Evolutionary conservation across 2,888 invertebrate genomes (phyloP).

Genomic region (Cataglyphis albicans): DNA sequence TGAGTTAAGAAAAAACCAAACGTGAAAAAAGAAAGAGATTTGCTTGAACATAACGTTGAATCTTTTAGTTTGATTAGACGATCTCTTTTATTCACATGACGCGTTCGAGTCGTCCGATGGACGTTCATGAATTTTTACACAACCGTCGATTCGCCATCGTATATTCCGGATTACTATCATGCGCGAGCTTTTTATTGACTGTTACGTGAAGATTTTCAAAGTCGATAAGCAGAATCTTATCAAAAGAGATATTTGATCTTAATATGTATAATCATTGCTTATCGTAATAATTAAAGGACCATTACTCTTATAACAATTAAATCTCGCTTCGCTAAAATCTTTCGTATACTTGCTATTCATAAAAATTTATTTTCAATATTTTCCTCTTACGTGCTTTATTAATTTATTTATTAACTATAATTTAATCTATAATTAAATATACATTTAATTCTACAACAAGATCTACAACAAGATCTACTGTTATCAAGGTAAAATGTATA

Average conservation of each 20-base stretch:
- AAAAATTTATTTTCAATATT: too few relatives aligned
- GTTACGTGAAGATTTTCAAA: background rate
- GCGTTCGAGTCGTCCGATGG: constrained; percentile 10
- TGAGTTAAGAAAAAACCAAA: background rate
- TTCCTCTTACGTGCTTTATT: too few relatives aligned
- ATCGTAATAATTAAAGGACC: background rate
- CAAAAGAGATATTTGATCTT: background rate
- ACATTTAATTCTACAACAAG: background rate
- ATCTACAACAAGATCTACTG: background rate
- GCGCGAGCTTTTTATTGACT: constrained; percentile 5
- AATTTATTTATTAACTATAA: too few relatives aligned
- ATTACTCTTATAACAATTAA: background rate
- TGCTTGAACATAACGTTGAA: constrained; percentile 48
- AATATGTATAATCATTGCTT: background rate
- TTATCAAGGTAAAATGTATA: background rate
- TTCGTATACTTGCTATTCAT: too few relatives aligned
- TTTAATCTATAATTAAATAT: background rate
- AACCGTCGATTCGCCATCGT: background rate
- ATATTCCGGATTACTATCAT: constrained; percentile 26
- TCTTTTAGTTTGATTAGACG: constrained; percentile 73
- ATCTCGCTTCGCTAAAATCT: background rate
- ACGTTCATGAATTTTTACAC: constrained; percentile 40
- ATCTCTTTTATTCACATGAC: constrained; percentile 54
- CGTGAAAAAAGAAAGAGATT: constrained; percentile 10
- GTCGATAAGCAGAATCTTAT: background rate